Conservation (phyloP, 2,113 vertebrate species). For the Hymenochirus boettgeri region DNA sequence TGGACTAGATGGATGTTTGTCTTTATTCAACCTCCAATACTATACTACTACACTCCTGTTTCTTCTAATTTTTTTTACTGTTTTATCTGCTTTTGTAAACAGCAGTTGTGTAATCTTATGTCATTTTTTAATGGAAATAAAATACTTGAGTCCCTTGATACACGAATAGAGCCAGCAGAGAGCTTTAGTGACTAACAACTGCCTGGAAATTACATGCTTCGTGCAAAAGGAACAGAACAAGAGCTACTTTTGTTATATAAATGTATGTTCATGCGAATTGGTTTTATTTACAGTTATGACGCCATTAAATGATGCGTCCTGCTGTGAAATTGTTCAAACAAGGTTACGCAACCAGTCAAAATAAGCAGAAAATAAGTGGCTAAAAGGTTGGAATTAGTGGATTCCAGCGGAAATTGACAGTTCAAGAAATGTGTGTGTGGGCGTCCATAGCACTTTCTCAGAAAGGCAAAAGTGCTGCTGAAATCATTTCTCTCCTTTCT, state of each 20-base stretch:
- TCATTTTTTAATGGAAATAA: conserved; percentile 23
- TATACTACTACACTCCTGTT: no score
- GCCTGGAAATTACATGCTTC: conserved; percentile 6
- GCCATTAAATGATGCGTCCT: neutral
- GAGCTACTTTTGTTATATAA: neutral
- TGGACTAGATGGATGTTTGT: no score
- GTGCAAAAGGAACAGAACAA: neutral
- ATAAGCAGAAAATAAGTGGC: conserved; percentile 15
- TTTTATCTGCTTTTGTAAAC: neutral
- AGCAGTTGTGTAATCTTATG: neutral
- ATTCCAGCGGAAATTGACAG: conserved; percentile 6
- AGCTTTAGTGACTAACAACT: conserved; percentile 3
- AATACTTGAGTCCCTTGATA: conserved; percentile 17
- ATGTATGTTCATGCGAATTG: neutral
- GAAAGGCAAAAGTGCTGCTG: neutral
- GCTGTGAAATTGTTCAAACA: conserved; percentile 13
- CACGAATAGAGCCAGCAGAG: conserved; percentile 6
- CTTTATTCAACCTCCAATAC: no score
- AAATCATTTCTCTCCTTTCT: neutral
- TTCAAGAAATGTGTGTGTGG: conserved; percentile 12
- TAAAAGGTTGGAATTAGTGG: neutral
- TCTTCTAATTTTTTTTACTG: neutral
- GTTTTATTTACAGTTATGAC: neutral
- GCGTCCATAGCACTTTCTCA: neutral
- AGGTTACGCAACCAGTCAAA: neutral